Base-by-base conservation (phyloP, 2,113 vertebrate species). In the Grammomys dolichurus region DNA sequence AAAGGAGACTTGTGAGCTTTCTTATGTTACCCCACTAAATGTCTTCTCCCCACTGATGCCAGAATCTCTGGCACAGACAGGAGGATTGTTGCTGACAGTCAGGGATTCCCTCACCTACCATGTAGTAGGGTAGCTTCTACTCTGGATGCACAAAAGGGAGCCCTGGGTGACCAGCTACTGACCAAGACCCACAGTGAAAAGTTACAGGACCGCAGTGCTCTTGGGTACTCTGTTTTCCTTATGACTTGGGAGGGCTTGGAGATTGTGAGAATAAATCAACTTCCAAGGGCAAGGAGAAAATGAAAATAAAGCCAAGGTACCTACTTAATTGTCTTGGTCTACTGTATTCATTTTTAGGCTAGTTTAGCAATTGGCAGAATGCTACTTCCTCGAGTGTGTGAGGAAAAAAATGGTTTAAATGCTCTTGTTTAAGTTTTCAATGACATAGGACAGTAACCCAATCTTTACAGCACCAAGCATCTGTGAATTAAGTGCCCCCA, bases 271-370 rank as follows among this genome's bases (percentile, higher is more conserved):
- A 56, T 48, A 51, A 43, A 28, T 67, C 28, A 46, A 22, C 51
- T n/a, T 89, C 26, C 9, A 54, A 69, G 51, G 56, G 19, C 92
- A 26, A 70, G 51, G 63, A 46, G 54, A 51, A 90, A 54, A 60
- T 60, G 19, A 22, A 22, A 58, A 85, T 91, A 63, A 63, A 60
- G 40, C 56, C 43, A 12, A 92, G 86, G 65, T 20, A 65, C 17
- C 51, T 90, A 20, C 58, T 84, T 73, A 89, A 90, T 40, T 78
- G n/a, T 31, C 22, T 91, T 54, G 31, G 81, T 67, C 13, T 84
- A 65, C 22, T 65, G 12, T 5, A 10, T n/a, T 56, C 4, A 65
- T 28, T 78, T 90, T 88, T 19, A 43, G 33, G 33, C 19, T 69
- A 17, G 5, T 60, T 33, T 46, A 8, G 20, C 16, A 24, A 58